Conservation (phyloP, 64 coral and sea anemone genomes). For the Astreopora myriophthalma region DNA sequence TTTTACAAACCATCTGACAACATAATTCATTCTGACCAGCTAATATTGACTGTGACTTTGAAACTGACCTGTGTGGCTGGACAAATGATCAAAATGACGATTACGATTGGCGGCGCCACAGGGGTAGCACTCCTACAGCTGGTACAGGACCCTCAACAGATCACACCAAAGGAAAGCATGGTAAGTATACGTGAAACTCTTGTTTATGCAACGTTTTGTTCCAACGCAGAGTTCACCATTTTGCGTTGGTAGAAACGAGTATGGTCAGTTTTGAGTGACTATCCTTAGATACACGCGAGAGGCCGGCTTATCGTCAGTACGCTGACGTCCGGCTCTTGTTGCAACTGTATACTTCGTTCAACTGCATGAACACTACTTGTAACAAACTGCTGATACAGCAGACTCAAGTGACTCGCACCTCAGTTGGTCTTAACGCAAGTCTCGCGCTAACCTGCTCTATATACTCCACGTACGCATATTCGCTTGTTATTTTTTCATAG, state of each 20-base stretch:
- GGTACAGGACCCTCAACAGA: conserved; percentile 77
- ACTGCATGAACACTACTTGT: neutral
- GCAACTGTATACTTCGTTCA: neutral
- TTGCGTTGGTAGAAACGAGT: no score
- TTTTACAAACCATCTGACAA: neutral
- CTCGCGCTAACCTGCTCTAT: no score
- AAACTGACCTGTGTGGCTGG: conserved; percentile 78
- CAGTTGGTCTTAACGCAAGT: no score
- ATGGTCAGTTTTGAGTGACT: no score
- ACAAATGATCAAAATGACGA: conserved; percentile 50
- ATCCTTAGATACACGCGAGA: no score
- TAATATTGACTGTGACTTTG: conserved; percentile 83
- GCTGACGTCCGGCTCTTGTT: no score
- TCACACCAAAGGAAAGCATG: conserved; percentile 70
- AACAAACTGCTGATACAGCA: no score
- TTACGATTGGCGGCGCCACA: conserved; percentile 50
- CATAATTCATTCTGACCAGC: neutral
- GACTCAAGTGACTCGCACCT: no score
- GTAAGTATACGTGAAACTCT: neutral
- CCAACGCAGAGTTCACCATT: neutral
- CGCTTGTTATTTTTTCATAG: conserved; percentile 6
- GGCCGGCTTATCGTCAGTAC: no score
- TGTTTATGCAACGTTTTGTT: neutral
- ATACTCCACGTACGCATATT: no score
- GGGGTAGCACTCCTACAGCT: conserved; percentile 72